These are phyloP conservation scores for Pseudococcus viburni DNA, from an alignment of 2,888 invertebrate species.

Conservation along the genomic window DNA sequence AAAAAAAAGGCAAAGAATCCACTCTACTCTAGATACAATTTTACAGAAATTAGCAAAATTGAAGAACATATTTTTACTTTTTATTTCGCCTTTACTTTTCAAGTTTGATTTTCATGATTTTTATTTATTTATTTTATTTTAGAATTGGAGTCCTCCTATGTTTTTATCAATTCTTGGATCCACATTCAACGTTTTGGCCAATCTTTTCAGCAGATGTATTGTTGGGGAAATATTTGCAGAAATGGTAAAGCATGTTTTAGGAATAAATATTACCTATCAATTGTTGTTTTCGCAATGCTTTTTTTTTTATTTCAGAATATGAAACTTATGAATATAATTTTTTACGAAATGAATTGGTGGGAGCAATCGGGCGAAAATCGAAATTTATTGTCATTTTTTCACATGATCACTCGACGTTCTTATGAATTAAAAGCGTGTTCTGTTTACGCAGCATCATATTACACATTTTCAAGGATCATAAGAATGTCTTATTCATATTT, in stretches of 20 bases:
- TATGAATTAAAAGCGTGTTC: constrained; percentile 24
- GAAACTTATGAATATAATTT: constrained; percentile 13
- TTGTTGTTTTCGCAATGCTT: neutral
- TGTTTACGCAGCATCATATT: constrained; percentile 29
- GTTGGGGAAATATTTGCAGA: constrained; percentile 38
- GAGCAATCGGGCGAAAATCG: neutral
- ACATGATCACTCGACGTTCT: neutral
- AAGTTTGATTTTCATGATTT: neutral
- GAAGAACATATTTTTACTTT: no score
- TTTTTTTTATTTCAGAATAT: constrained; percentile 39
- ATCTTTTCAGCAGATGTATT: constrained; percentile 45
- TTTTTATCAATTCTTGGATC: constrained; percentile 14
- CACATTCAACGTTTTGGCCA: neutral
- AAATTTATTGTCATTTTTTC: constrained; percentile 39
- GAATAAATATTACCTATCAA: neutral
- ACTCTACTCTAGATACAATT: no score
- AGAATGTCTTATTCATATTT: constrained; percentile 41
- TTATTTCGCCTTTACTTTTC: no score
- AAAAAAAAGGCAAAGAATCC: no score
- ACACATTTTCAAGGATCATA: constrained; percentile 50
- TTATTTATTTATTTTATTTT: neutral
- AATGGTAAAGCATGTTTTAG: constrained; percentile 1
- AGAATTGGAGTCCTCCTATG: constrained; percentile 27
- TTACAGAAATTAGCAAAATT: no score
- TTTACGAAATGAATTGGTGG: constrained; percentile 56